Percentiles rank a stretch among this genome's conserved stretches.
These are phyloP conservation scores for Amblyteles armatorius DNA, from an alignment of 2,888 invertebrate genomes.

Conservation along the genomic window DNA sequence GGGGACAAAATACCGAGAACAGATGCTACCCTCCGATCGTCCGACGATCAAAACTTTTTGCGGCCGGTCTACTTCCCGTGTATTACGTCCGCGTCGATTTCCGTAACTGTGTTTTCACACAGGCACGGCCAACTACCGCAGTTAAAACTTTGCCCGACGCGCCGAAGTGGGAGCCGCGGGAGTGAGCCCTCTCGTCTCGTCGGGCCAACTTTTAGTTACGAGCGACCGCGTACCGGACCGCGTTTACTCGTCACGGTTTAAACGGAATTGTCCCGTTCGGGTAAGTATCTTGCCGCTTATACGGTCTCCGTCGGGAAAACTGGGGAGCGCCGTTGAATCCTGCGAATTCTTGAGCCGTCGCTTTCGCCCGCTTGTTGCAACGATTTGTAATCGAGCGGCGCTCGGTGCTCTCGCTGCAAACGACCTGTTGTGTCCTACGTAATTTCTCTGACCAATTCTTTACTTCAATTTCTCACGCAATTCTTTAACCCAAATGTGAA, in stretches of 20 bases:
- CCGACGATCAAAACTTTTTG: constrained; percentile 62
- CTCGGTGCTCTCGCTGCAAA: background rate
- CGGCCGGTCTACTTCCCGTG: constrained; percentile 32
- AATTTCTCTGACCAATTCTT: too few species aligned
- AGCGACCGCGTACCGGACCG: constrained; percentile 52
- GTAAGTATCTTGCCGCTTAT: constrained; percentile 42
- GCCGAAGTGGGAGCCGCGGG: constrained; percentile 59
- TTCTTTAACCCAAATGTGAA: too few species aligned
- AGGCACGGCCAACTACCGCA: constrained; percentile 64
- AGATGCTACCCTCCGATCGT: constrained; percentile 61
- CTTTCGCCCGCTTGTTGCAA: background rate
- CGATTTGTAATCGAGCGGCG: background rate
- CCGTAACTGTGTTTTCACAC: constrained; percentile 63
- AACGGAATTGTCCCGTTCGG: constrained; percentile 47
- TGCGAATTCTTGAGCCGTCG: background rate
- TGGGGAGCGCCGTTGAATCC: background rate
- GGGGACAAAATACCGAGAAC: constrained; percentile 46
- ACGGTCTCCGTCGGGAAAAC: background rate
- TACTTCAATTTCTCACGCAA: too few species aligned
- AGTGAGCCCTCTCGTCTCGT: constrained; percentile 8
- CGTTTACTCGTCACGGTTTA: constrained; percentile 61
- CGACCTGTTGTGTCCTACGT: too few species aligned
- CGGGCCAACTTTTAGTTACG: constrained; percentile 60
- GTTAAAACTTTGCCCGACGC: constrained; percentile 67
- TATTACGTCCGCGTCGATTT: constrained; percentile 59